Conservation (phyloP, 1,140 invertebrate genomes). For the Lineus longissimus region DNA sequence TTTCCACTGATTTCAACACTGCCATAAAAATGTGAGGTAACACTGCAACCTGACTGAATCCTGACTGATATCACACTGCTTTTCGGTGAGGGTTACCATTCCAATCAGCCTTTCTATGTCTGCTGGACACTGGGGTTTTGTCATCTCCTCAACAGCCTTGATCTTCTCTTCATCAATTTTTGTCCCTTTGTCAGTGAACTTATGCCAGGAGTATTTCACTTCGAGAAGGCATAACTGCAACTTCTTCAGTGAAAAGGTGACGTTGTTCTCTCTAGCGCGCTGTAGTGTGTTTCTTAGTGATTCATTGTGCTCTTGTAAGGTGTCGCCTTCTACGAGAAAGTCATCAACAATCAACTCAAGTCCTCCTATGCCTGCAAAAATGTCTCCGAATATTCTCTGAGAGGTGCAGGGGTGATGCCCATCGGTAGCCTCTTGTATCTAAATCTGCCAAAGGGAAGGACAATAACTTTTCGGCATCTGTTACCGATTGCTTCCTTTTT, state of each 20-base stretch:
- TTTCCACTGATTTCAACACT: no score
- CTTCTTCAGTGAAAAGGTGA: background rate
- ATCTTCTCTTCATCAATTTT: conserved; percentile 47
- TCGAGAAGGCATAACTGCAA: background rate
- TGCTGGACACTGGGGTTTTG: conserved; percentile 30
- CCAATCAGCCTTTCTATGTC: conserved; percentile 24
- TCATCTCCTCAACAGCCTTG: conserved; percentile 32
- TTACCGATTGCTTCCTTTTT: no score
- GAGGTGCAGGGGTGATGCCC: conserved; percentile 2
- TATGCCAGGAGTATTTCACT: conserved; percentile 33
- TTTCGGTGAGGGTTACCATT: no score
- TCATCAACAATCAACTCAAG: background rate
- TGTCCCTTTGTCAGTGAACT: conserved; percentile 39
- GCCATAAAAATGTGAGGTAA: no score
- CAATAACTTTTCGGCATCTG: no score
- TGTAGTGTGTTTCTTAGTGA: background rate
- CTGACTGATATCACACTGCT: no score
- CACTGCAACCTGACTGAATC: no score
- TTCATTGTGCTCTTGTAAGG: background rate
- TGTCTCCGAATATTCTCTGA: background rate
- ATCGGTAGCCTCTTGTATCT: background rate
- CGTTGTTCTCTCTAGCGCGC: background rate
- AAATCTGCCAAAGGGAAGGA: background rate
- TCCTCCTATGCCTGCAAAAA: background rate
- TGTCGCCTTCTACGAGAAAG: background rate